These are phyloP conservation scores for Heliornis fulica DNA, from an alignment of 2,113 vertebrate species.

Conservation along the genomic window DNA sequence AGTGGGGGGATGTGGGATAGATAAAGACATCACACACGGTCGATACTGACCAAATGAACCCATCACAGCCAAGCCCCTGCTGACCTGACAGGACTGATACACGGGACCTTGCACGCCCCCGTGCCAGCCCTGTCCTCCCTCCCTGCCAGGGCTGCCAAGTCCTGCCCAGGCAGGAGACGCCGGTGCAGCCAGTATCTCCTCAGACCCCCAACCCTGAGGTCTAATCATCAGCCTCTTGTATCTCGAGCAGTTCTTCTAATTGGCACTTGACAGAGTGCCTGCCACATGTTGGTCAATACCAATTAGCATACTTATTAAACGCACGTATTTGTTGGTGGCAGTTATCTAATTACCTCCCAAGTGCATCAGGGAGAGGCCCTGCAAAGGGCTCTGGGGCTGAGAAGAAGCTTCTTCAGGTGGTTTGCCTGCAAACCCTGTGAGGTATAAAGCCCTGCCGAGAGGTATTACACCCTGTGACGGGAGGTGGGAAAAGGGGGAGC, in stretches of 20 bases:
- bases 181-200: neutral
- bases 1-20: neutral
- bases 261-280: slow-evolving; percentile 31
- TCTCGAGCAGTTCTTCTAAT: neutral
- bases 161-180: too few species aligned
- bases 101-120: neutral
- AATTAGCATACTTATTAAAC: slow-evolving; percentile 62
- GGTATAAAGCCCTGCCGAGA: neutral
- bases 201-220: neutral
- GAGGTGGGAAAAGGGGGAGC: neutral
- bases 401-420: neutral
- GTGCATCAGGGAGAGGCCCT: neutral
- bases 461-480: neutral
- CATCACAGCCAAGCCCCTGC: neutral
- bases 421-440: neutral
- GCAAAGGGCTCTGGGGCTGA: neutral
- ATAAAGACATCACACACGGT: rapidly evolving
- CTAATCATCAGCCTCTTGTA: neutral
- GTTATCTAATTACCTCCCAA: slow-evolving; percentile 37
- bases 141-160: too few species aligned
- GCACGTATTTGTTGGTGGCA: neutral
- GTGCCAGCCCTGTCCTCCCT: neutral
- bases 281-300: slow-evolving; percentile 50
- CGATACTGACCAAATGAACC: rapidly evolving
- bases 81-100: neutral